phyloP scores from a whole-genome alignment of 2,888 invertebrate species.

The Laothoe populi region DNA sequence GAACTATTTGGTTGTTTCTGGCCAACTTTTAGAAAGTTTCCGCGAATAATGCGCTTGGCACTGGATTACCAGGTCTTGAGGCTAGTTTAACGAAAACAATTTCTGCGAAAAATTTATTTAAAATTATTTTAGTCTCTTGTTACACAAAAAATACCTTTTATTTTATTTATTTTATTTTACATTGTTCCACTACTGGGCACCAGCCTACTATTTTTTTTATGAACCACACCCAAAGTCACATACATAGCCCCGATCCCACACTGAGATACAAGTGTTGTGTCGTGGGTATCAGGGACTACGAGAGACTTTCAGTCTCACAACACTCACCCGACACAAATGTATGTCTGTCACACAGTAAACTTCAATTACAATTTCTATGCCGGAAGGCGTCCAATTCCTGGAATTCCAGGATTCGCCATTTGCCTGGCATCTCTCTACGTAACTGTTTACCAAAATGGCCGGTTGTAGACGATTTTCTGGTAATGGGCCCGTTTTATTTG shows the following conservation, averaged over 20 bases:
- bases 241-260: too few relatives aligned
- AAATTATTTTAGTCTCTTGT: too few relatives aligned
- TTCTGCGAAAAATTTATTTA: neutral
- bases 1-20: constrained; percentile 13
- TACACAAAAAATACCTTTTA: too few relatives aligned
- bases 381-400: constrained; percentile 1
- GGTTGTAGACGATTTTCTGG: constrained; percentile 10
- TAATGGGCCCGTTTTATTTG: constrained; percentile 16
- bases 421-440: neutral
- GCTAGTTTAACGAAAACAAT: neutral
- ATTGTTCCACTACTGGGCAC: too few relatives aligned
- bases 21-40: constrained; percentile 27
- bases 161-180: too few relatives aligned
- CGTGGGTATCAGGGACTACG: too few relatives aligned
- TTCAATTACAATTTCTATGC: neutral
- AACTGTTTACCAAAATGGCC: constrained; percentile 6
- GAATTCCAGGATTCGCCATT: neutral
- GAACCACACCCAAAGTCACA: too few relatives aligned
- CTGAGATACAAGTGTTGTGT: too few relatives aligned
- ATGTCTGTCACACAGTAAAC: too few relatives aligned
- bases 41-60: constrained; percentile 3
- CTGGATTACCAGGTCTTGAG: constrained; percentile 2
- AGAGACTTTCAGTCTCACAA: too few relatives aligned
- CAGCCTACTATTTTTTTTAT: too few relatives aligned
- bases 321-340: too few relatives aligned